Evolutionary conservation across 1,140 invertebrate genomes (phyloP), one percentile per base, ranked within the genome.

Genomic region (Drosophila bocqueti): DNA sequence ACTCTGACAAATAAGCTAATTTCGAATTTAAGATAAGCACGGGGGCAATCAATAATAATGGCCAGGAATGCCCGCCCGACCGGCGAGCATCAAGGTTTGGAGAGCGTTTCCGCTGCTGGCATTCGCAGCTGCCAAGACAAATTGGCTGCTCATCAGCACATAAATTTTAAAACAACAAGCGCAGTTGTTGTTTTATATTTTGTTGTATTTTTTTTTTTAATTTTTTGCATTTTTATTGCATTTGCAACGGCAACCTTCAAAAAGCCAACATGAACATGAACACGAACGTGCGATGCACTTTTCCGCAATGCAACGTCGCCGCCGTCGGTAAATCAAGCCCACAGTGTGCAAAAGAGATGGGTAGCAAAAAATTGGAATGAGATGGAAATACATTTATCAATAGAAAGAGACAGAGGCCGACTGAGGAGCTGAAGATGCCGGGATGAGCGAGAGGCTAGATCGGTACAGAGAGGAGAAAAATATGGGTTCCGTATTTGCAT

Each of bases 201-300:
- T 72, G 18, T 40, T 59, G 54, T 11, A 34, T 29, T 65, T 72
- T 66, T 66, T 46, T 57, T 73, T 34, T 24, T 24, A 3, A 57
- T 62, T 66, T 73, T 46, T 57, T 73, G 46, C 45, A 59, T 75
- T 68, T 67, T 80, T 63, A 49, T 76, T 78, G 75, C 57, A 64
- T 71, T 81, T 79, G 69, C 55, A 42, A 38, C 55, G 42, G 54
- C 82, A 82, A 86, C 83, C 85, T 89, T 90, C 85, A 85, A 82
- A 69, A 58, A 64, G 63, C 61, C 49, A 73, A 75, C 77, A 75
- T 76, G 64, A 83, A 76, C 62, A 76, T 63, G 67, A 84, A 83
- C 57, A 64, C 76, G 79, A 87, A 84, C 85, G 82, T 90, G 86
- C 78, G 57, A 66, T 87, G 84, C 84, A 89, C 64, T 89, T 87